These are phyloP conservation scores for Noctua janthina DNA, from an alignment of 2,888 invertebrate species.

Conservation along the genomic window DNA sequence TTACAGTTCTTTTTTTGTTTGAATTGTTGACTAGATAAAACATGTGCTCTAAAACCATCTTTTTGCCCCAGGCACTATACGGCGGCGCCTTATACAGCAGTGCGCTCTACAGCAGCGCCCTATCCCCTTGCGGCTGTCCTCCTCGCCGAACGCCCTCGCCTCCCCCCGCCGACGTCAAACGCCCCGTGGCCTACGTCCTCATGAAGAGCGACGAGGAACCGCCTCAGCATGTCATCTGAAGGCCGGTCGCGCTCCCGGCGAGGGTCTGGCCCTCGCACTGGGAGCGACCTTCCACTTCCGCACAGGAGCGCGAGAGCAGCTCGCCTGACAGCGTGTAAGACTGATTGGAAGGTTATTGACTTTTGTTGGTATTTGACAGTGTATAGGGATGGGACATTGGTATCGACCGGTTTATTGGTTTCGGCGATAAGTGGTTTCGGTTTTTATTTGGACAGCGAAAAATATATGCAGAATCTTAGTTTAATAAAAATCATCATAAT, in stretches of 20 bases:
- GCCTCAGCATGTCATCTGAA: conserved; percentile 94
- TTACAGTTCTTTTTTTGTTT: neutral
- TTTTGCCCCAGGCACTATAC: conserved; percentile 82
- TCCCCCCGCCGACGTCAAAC: conserved; percentile 85
- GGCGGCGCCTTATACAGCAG: conserved; percentile 88
- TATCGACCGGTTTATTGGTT: conserved; percentile 25
- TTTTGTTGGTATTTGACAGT: conserved; percentile 29
- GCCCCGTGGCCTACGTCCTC: conserved; percentile 91
- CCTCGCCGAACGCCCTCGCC: conserved; percentile 85
- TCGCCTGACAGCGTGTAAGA: conserved; percentile 87
- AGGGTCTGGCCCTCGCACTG: conserved; percentile 89
- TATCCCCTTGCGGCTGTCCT: conserved; percentile 87
- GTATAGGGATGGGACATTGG: conserved; percentile 42
- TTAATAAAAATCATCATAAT: conserved; percentile 3
- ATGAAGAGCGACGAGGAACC: conserved; percentile 91
- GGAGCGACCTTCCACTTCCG: conserved; percentile 88
- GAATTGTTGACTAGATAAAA: neutral
- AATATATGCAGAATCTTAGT: conserved; percentile 6
- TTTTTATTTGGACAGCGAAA: conserved; percentile 35
- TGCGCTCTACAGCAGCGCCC: conserved; percentile 85
- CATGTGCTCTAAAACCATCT: neutral
- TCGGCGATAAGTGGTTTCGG: conserved; percentile 30
- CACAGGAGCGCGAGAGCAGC: conserved; percentile 81
- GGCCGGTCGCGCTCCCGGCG: conserved; percentile 95
- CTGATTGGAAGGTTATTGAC: conserved; percentile 59